These are phyloP conservation scores for Jaculus jaculus DNA, from an alignment of 2,113 vertebrate species.

Conservation along the genomic window DNA sequence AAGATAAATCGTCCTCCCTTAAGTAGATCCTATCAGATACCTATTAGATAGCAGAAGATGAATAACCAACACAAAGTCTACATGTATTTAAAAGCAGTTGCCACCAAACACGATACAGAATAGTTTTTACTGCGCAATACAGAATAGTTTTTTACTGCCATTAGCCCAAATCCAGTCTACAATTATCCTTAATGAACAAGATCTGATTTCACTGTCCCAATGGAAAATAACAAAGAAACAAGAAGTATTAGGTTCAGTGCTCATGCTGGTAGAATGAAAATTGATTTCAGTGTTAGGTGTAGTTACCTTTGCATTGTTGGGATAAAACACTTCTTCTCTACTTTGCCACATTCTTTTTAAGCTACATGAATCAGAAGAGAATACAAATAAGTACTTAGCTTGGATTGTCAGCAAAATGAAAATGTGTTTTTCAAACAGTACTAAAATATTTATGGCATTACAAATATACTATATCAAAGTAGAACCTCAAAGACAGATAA, in stretches of 20 bases:
- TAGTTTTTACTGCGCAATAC: too few relatives aligned
- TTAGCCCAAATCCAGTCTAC: neutral
- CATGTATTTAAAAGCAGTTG: fast-evolving
- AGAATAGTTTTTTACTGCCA: too few relatives aligned
- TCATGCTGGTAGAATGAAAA: neutral
- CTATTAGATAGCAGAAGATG: neutral
- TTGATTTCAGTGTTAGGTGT: neutral
- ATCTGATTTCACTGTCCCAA: fast-evolving
- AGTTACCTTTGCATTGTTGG: neutral
- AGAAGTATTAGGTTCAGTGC: neutral
- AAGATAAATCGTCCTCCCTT: neutral
- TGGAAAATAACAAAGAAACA: fast-evolving
- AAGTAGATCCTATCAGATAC: neutral
- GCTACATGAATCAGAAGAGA: neutral
- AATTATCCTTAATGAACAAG: fast-evolving
- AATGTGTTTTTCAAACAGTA: neutral
- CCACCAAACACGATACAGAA: fast-evolving
- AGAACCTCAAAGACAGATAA: neutral
- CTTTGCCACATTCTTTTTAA: neutral
- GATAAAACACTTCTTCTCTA: neutral
- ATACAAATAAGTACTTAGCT: neutral
- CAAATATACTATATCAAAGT: neutral
- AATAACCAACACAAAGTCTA: too few relatives aligned
- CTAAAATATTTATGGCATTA: neutral
- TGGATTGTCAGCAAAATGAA: slow-evolving; percentile 18